These are phyloP conservation scores for Horisme vitalbata DNA, from an alignment of 2,888 invertebrate species.

Conservation along the genomic window DNA sequence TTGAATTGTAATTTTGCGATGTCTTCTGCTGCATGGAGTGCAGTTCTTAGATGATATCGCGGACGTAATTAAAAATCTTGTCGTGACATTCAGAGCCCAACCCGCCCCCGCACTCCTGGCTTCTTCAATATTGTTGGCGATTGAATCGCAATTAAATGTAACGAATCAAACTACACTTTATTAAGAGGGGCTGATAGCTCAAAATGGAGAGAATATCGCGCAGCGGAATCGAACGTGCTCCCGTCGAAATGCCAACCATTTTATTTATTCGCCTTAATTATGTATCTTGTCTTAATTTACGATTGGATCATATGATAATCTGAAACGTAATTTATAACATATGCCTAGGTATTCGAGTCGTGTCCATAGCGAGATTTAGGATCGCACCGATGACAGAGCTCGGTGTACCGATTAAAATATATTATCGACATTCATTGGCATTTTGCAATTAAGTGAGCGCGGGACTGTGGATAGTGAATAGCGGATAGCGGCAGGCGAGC, in stretches of 20 bases:
- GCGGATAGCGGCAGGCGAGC: constrained; percentile 33
- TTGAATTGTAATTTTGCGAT: constrained; percentile 77
- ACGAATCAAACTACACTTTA: constrained; percentile 81
- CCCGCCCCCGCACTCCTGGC: constrained; percentile 76
- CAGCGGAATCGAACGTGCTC: constrained; percentile 78
- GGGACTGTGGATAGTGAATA: constrained; percentile 49
- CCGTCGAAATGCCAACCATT: constrained; percentile 83
- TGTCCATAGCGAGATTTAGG: constrained; percentile 82
- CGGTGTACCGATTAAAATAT: constrained; percentile 67
- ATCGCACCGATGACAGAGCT: constrained; percentile 68
- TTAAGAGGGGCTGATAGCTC: constrained; percentile 77
- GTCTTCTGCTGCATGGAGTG: constrained; percentile 67
- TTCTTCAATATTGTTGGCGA: constrained; percentile 80
- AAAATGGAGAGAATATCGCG: constrained; percentile 69
- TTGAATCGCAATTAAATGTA: constrained; percentile 81
- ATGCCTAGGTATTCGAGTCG: constrained; percentile 77
- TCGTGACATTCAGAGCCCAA: constrained; percentile 81
- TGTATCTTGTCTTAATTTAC: constrained; percentile 84
- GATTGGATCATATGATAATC: constrained; percentile 83
- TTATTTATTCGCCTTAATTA: constrained; percentile 83
- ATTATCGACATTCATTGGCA: constrained; percentile 77
- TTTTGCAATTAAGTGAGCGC: constrained; percentile 75
- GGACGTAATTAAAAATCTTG: constrained; percentile 82
- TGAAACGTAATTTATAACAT: constrained; percentile 79
- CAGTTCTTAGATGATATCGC: constrained; percentile 80